Conservation (phyloP, 2,113 vertebrate species). For the Eidolon helvum region DNA sequence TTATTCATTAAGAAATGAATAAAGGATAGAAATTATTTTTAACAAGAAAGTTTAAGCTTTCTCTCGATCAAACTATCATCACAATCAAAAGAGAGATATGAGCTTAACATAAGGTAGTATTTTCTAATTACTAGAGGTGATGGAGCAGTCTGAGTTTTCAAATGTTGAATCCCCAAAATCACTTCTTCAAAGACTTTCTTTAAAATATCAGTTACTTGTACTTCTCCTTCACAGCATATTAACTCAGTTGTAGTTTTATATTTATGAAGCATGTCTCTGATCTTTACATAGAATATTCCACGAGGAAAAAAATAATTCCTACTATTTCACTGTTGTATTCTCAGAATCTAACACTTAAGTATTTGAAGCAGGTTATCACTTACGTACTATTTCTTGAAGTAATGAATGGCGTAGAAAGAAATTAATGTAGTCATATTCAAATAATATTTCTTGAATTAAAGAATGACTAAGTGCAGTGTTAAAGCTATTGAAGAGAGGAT, state of each 20-base stretch:
- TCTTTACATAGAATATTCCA: background rate
- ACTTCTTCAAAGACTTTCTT: background rate
- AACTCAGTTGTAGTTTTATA: background rate
- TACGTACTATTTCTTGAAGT: background rate
- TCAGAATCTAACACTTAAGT: background rate
- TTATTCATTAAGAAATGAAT: background rate
- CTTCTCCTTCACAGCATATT: background rate
- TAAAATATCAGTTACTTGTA: no score
- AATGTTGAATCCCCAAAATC: background rate
- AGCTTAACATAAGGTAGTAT: background rate
- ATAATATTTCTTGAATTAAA: slow-evolving; percentile 21
- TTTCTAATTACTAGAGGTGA: background rate
- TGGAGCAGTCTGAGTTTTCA: background rate
- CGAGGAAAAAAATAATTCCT: background rate
- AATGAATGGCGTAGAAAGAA: background rate
- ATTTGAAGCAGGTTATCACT: background rate
- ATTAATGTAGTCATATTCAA: background rate
- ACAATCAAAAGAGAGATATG: background rate
- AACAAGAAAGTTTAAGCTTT: background rate
- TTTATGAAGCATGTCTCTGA: background rate
- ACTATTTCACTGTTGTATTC: background rate
- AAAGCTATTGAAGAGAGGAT: background rate
- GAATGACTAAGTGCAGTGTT: background rate
- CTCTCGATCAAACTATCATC: background rate
- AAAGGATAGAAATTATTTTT: background rate